Conservation (phyloP, 2,113 vertebrate genomes). For the Daphoenositta chrysoptera region DNA sequence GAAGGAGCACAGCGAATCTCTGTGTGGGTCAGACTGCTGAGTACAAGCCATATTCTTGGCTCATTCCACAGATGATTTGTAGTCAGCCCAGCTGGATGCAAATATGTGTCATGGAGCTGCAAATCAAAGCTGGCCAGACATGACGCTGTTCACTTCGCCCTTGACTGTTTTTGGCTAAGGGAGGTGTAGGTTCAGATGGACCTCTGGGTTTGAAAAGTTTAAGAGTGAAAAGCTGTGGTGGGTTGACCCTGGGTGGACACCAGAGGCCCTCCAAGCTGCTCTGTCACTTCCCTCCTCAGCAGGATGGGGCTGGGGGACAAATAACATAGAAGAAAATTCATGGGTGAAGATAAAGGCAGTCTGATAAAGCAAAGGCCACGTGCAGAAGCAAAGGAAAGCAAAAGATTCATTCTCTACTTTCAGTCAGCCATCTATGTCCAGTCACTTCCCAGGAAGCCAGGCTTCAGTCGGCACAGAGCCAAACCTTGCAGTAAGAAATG, state of each 20-base stretch:
- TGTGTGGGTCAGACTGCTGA: neutral
- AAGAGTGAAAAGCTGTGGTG: neutral
- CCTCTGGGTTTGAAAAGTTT: neutral
- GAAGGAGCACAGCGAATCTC: neutral
- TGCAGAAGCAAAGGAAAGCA: neutral
- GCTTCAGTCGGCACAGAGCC: accelerated
- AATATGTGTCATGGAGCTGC: neutral
- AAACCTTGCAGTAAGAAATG: neutral
- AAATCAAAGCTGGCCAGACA: neutral
- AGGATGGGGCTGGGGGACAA: neutral
- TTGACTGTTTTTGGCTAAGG: neutral
- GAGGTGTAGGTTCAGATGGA: neutral
- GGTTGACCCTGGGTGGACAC: neutral
- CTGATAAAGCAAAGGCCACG: neutral
- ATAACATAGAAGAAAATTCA: neutral
- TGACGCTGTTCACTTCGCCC: neutral
- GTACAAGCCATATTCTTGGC: neutral
- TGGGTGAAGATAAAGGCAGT: neutral
- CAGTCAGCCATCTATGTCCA: accelerated
- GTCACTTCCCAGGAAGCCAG: neutral
- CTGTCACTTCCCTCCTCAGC: neutral
- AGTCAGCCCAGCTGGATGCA: neutral
- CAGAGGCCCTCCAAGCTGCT: neutral
- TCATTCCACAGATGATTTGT: neutral
- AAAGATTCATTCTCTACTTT: neutral